Conservation (phyloP, 2,797 vertebrate genomes). For the Rhinella marina region DNA sequence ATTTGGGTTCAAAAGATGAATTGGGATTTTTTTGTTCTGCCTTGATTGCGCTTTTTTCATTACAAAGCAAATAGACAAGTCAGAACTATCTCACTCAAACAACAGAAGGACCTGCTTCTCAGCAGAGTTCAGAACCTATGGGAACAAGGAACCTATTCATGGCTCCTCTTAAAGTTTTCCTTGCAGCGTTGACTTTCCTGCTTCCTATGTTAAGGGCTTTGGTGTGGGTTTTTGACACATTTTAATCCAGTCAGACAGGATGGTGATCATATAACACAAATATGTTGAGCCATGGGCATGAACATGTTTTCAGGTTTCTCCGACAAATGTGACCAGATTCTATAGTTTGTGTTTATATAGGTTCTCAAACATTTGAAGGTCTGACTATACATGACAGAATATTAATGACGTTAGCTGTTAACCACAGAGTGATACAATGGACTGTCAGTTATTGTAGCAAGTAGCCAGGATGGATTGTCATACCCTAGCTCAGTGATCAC, state of each 20-base stretch:
- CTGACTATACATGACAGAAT: neutral
- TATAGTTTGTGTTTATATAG: neutral
- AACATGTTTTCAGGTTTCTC: neutral
- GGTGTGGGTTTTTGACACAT: conserved; percentile 54
- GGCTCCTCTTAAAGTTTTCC: conserved; percentile 21
- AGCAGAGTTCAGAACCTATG: conserved; percentile 44
- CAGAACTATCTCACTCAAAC: conserved; percentile 48
- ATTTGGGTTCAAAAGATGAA: conserved; percentile 54
- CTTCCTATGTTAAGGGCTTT: conserved; percentile 48
- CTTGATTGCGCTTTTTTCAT: conserved; percentile 32
- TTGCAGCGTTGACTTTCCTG: conserved; percentile 29
- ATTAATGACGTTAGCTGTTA: no score
- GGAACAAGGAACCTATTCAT: conserved; percentile 59
- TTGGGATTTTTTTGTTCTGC: conserved; percentile 24
- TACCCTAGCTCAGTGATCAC: no score
- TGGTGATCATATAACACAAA: conserved; percentile 47
- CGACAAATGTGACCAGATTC: neutral
- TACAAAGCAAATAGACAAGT: conserved; percentile 60
- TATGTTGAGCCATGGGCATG: conserved; percentile 29
- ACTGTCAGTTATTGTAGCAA: no score
- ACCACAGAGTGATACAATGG: no score
- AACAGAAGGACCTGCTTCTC: conserved; percentile 32
- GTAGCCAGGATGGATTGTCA: no score
- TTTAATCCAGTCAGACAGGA: conserved; percentile 56
- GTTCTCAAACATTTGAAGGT: neutral